Conservation (phyloP, 1,140 invertebrate genomes). For the Sipha flava region DNA sequence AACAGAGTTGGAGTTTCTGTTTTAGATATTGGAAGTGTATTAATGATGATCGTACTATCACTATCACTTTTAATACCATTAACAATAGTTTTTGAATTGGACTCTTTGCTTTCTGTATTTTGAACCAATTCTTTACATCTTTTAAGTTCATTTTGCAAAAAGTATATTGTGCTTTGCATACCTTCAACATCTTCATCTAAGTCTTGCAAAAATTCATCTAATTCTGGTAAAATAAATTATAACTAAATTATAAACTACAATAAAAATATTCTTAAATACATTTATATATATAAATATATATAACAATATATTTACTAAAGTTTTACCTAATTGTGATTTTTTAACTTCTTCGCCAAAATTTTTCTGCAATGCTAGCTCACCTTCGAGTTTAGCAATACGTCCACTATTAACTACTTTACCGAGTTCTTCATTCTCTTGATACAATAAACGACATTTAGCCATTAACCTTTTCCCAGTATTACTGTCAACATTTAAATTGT, state of each 20-base stretch:
- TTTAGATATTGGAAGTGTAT: not conserved
- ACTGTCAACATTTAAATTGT: conserved; percentile 42
- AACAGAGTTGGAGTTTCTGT: not conserved
- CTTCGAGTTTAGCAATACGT: conserved; percentile 87
- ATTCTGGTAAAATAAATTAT: conserved; percentile 60
- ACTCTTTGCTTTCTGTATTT: not conserved
- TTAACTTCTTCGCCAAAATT: conserved; percentile 94
- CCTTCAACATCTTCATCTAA: conserved; percentile 95
- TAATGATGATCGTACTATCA: not conserved
- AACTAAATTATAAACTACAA: conserved; percentile 33
- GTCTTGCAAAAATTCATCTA: conserved; percentile 92
- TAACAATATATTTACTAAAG: not conserved
- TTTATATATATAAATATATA: too few species aligned
- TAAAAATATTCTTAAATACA: not conserved
- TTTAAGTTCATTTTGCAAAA: conserved; percentile 82
- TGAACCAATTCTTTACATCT: conserved; percentile 57
- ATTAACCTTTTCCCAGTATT: conserved; percentile 96
- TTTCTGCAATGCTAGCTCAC: conserved; percentile 88
- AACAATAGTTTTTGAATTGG: not conserved
- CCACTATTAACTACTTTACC: conserved; percentile 93
- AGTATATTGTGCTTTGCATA: conserved; percentile 94
- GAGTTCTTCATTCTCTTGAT: conserved; percentile 96
- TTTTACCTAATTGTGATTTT: conserved; percentile 85
- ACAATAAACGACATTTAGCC: conserved; percentile 91
- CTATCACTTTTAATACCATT: not conserved